A percentile compares a stretch with the other conserved stretches of the same genome.
These are phyloP conservation scores for Piaya cayana DNA, from an alignment of 2,113 vertebrate species.

Conservation along the genomic window DNA sequence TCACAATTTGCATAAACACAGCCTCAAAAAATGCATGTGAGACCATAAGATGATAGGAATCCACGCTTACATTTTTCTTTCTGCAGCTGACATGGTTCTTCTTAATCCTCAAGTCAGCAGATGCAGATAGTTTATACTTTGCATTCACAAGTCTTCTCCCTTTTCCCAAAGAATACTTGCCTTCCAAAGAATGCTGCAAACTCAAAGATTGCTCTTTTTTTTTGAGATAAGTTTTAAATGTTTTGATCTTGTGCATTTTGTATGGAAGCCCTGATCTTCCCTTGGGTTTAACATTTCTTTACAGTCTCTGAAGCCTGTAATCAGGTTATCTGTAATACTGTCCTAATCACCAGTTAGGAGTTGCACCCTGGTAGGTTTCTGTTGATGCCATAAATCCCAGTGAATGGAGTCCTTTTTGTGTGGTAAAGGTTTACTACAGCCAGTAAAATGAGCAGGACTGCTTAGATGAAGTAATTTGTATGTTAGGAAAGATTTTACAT, in stretches of 20 bases:
- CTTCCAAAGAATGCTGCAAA: not conserved
- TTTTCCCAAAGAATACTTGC: not conserved
- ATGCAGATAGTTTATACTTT: not conserved
- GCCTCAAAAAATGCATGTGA: not conserved
- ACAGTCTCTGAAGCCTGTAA: not conserved
- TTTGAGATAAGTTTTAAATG: not conserved
- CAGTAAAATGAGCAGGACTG: not conserved
- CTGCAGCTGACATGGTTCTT: not conserved
- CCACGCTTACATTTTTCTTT: not conserved
- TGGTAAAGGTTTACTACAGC: not conserved
- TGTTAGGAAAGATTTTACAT: not conserved
- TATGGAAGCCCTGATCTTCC: not conserved
- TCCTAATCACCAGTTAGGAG: not conserved
- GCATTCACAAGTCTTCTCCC: rapidly evolving
- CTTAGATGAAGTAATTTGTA: not conserved
- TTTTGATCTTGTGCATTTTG: not conserved
- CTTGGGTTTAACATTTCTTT: not conserved
- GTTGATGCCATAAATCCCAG: not conserved
- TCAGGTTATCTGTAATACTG: not conserved
- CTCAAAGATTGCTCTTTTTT: not conserved
- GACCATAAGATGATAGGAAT: not conserved
- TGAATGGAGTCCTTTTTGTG: not conserved
- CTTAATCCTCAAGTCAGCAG: not conserved
- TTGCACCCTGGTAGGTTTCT: not conserved
- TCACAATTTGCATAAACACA: not conserved